Base-by-base conservation (phyloP, 2,888 invertebrate species). In the Plutella xylostella region DNA sequence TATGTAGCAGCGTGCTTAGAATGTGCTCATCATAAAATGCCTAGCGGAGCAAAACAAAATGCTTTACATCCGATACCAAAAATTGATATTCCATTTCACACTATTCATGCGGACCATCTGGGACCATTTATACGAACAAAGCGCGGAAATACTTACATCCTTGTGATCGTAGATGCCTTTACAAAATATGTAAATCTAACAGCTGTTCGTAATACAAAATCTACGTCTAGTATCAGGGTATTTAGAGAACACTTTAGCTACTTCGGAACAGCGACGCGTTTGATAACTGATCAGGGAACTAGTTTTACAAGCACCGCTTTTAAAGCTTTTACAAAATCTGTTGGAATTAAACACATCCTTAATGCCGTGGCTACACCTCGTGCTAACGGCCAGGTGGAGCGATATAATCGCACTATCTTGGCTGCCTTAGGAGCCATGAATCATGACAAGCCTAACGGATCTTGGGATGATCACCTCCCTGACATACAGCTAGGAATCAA, bases 281-380 rank as follows among this genome's bases (percentile, higher is more conserved):
- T 42, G 7, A 42, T 42, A 9, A 18, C 42, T 30, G 42, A 42
- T 12, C 15, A 19, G 4, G 42, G 42, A 17, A 42, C 30, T 4
- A 12, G 15, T 6, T 42, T 42, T 12, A 42, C 30, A 30, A 17
- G 15, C 11, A 9, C 12, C 4, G n/a, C 2, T 11, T 42, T 42
- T 14, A 42, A 31, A 18, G 4, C 19, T 17, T 7, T 19, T 11
- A 30, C 11, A 14, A 22, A 3, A 31, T 6, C n/a, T 4, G 18
- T 31, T 19, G 35, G 18, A 18, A 31, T 42, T 18, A 31, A 31
- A 31, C 42, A 42, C 18, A 31, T 20, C 2, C 15, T 42, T 12
- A 42, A 42, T 19, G 20, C 42, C 4, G 31, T 42, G 3, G 42
- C 42, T 9, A 15, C 15, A 18, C 42, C 42, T 6, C 3, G 37